Base-by-base conservation (phyloP, 2,797 vertebrate species). In the Liparis tanakae region DNA sequence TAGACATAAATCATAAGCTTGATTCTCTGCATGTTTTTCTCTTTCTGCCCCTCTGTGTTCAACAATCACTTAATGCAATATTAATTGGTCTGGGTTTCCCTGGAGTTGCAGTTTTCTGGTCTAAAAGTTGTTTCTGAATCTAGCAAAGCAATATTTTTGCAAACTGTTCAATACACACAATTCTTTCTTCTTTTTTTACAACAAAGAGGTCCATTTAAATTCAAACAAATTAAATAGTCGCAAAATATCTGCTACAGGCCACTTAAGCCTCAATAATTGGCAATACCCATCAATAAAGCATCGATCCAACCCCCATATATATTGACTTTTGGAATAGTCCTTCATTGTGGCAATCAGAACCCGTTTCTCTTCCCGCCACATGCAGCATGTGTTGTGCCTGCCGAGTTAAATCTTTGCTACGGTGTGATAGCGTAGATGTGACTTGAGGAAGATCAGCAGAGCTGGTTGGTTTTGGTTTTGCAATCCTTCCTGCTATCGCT, bases 391-490 rank as follows among this genome's bases (percentile, higher is more conserved):
- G 30, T 67, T 33, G 20, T 46, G 67, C 61, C 50, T 68, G 50
- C 77, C 17, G 39, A 67, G 54, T 79, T 74, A 10, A 75, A 72
- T 39, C 6, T 72, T 76, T 70, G 69, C 72, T 70, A 70, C 51
- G 72, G 50, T 44, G 53, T 67, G 60, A 73, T 9, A 77, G 62
- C 54, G 75, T 17, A 67, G 72, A 74, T 71, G 44, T 66, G 72
- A 36, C 59, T 61, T 18, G 33, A 84, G 69, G 59, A 53, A 57
- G 36, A 50, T 75, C 66, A 39, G 62, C 41, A 54, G 70, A 82
- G 70, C 43, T 46, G 18, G 44, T 65, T 73, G 70, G 73, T 86
- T 83, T 85, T 83, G 78, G 78, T 82, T 59, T 70, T 76, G 75
- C 68, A 43, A 51, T 80, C 62, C 36, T 46, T 84, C 74, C 70